Base-by-base conservation (phyloP, 2,888 invertebrate species). In the Cephus nigrinus region DNA sequence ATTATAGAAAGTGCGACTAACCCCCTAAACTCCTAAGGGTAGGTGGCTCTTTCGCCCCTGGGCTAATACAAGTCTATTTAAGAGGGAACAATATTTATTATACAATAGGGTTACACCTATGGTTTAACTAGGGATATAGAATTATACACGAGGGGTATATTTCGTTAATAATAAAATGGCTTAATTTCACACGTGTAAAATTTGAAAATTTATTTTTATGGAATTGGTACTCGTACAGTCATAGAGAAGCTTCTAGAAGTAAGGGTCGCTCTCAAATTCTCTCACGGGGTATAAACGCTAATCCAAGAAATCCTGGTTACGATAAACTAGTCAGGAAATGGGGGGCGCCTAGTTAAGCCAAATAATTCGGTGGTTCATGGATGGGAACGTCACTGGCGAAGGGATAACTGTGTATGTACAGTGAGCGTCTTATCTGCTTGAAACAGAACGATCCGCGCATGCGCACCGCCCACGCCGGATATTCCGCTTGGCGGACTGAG, bases 391-490 rank as follows among this genome's bases (percentile, higher is more conserved):
- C 40, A 75, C 75, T 75, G 71, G 36, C 69, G 55, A 73, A 73
- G 33, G 55, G 73, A 76, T 40, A 76, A 76, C 76, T 72, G 76
- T 71, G 12, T 71, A 31, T 71, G 12, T 71, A 31, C 71, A 31
- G 71, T 32, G 77, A 71, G 73, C 15, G 75, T 77, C 75, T 77
- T 77, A 77, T 77, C 77, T 55, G 77, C 30, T 32, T 55, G 75
- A 75, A 35, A 77, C 77, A 77, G 77, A 77, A 69, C 74, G 77
- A 77, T 74, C 69, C 74, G 75, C n/a, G 77, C 74, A 35, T 71
- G 35, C 69, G 74, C 36, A 33, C 23, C 77, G 73, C 36, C 68
- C 71, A 15, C 71, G 31, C 31, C 71, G 30, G 71, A 71, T 71
- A 12, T 71, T 71, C 12, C 71, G 71, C 31, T 15, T 71, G 32